These are phyloP conservation scores for Pyrgilauda ruficollis DNA, from an alignment of 2,113 vertebrate genomes.

Conservation along the genomic window DNA sequence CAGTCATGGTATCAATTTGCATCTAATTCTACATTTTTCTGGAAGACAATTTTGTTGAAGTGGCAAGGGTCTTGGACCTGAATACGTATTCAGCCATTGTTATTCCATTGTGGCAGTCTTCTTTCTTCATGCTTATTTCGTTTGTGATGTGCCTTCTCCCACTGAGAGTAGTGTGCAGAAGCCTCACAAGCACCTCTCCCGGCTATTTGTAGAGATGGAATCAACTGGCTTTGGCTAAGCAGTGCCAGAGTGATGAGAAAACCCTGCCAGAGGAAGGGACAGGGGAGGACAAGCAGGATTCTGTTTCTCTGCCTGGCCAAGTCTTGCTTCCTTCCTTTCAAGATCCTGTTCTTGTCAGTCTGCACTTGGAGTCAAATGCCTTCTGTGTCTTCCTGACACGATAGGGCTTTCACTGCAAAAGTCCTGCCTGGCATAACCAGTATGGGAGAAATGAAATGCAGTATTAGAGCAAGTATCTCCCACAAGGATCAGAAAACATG, in stretches of 20 bases:
- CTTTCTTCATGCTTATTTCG: not conserved
- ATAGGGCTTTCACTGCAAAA: not conserved
- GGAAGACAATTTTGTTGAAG: not conserved
- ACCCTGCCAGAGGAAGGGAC: not conserved
- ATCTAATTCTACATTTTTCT: not conserved
- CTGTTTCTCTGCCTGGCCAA: conserved; percentile 15
- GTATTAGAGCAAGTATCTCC: not conserved
- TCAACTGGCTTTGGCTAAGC: not conserved
- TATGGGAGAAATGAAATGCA: not conserved
- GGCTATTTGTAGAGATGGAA: not conserved
- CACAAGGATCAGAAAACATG: not conserved
- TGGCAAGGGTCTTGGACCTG: not conserved
- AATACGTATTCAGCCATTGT: not conserved
- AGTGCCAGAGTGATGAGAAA: not conserved
- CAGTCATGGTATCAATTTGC: not conserved
- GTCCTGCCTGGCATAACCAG: not conserved
- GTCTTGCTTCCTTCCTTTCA: conserved; percentile 42
- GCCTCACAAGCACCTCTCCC: not conserved
- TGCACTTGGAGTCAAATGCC: not conserved
- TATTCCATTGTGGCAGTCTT: not conserved
- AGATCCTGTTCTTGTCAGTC: conserved; percentile 47
- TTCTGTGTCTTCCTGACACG: not conserved
- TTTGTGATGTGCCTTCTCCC: not conserved
- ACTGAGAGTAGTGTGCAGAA: not conserved
- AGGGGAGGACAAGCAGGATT: not conserved